Conservation (phyloP, 64 coral and sea anemone genomes). For the Cladopsammia gracilis region DNA sequence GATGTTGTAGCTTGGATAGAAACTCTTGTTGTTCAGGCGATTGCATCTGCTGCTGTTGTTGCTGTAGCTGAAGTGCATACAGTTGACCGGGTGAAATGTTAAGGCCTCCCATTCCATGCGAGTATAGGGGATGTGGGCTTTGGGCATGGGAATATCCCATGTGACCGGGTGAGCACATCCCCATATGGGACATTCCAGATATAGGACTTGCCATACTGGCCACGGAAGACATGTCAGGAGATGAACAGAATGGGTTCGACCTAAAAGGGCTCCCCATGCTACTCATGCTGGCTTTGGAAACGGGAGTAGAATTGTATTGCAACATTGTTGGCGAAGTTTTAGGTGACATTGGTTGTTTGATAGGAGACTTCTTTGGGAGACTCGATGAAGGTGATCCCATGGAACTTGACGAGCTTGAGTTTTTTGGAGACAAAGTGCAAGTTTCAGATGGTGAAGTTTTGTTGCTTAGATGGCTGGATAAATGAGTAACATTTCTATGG, state of each 20-base stretch:
- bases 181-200: conserved; percentile 41
- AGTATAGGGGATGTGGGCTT: conserved; percentile 19
- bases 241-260: conserved; percentile 28
- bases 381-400: conserved; percentile 41
- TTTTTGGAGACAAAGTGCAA: background rate
- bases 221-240: conserved; percentile 33
- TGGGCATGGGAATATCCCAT: background rate
- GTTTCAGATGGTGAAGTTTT: conserved; percentile 10
- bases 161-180: conserved; percentile 11
- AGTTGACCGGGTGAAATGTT: conserved; percentile 40
- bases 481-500: background rate
- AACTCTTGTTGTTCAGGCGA: conserved; percentile 36
- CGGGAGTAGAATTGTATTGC: conserved; percentile 11
- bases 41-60: conserved; percentile 59
- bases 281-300: conserved; percentile 6
- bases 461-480: background rate
- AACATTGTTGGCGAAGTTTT: conserved; percentile 11
- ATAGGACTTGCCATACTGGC: conserved; percentile 41
- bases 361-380: background rate
- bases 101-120: background rate
- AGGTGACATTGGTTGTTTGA: conserved; percentile 25
- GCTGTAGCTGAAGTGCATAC: conserved; percentile 68
- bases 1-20: conserved; percentile 6
- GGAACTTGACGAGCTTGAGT: conserved; percentile 12
- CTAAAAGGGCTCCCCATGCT: conserved; percentile 32